phyloP scores from a whole-genome alignment of 2,113 vertebrate genomes.

The Passer domesticus region DNA sequence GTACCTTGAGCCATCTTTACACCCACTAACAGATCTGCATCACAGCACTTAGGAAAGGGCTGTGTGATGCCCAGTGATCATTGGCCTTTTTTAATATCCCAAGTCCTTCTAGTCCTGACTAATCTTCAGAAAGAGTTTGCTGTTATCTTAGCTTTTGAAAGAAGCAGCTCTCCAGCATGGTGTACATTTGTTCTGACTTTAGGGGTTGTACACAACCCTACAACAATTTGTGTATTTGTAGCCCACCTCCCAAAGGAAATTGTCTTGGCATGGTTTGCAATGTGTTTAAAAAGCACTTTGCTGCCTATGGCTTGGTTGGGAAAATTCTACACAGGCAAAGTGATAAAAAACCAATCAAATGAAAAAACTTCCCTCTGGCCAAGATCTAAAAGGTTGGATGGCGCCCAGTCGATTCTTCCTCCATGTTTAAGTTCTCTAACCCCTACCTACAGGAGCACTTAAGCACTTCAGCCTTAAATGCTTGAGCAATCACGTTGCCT shows the following conservation, averaged over 20 bases:
- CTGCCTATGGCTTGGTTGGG: not conserved
- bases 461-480: slow-evolving; percentile 38
- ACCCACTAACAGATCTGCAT: not conserved
- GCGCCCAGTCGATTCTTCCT: not conserved
- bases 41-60: not conserved
- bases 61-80: not conserved
- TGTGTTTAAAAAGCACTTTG: not conserved
- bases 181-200: not conserved
- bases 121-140: not conserved
- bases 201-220: not conserved
- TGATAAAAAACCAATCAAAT: slow-evolving; percentile 22
- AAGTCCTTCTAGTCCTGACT: not conserved
- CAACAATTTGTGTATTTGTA: not conserved
- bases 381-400: not conserved
- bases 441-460: slow-evolving; percentile 34
- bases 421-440: not conserved
- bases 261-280: not conserved
- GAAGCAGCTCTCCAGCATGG: not conserved
- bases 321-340: not conserved
- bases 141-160: not conserved
- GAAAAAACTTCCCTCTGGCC: not conserved
- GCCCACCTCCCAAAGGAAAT: not conserved
- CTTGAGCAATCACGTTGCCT: not conserved
- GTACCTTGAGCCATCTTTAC: not conserved
- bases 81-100: not conserved